Evolutionary conservation across 2,113 vertebrate genomes (phyloP).

Genomic region (Pelvicachromis taeniatus): DNA sequence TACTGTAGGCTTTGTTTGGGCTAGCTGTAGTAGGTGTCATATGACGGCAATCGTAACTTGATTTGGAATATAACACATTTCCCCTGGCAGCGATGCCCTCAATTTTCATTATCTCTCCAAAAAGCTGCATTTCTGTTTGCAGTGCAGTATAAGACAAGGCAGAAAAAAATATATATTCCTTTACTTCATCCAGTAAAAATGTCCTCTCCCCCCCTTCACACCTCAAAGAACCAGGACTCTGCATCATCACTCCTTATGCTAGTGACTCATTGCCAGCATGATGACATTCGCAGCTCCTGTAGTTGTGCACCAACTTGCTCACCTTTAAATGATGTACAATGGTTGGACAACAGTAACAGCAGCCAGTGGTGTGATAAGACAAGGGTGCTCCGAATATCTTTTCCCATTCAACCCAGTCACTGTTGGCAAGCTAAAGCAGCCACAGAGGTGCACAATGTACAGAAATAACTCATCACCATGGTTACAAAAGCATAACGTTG

Average conservation of each 20-base stretch:
- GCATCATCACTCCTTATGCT: slow-evolving; percentile 50
- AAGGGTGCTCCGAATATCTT: not conserved
- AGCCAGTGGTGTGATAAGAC: not conserved
- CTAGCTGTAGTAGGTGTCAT: slow-evolving; percentile 38
- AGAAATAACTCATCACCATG: slow-evolving; percentile 64
- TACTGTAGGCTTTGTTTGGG: slow-evolving; percentile 42
- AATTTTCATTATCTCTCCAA: not conserved
- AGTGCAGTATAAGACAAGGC: not conserved
- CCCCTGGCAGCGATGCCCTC: not conserved
- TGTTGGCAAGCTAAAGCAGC: slow-evolving; percentile 5
- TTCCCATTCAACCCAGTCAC: slow-evolving; percentile 18
- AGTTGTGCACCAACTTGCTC: slow-evolving; percentile 48
- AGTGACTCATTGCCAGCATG: slow-evolving; percentile 64
- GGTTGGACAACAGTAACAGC: not conserved
- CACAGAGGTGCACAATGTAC: slow-evolving; percentile 38
- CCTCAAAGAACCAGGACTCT: slow-evolving; percentile 31
- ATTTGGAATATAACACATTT: slow-evolving; percentile 13
- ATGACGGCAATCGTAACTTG: slow-evolving; percentile 34
- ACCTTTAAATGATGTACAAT: slow-evolving; percentile 31
- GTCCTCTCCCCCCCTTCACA: slow-evolving; percentile 16
- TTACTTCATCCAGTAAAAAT: not conserved
- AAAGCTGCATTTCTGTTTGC: not conserved
- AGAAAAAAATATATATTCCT: not conserved
- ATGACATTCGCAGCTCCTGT: slow-evolving; percentile 57
- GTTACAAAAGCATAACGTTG: slow-evolving; percentile 59